Evolutionary conservation across 2,888 invertebrate genomes (phyloP).

Genomic region (Ornithoptera priamus): DNA sequence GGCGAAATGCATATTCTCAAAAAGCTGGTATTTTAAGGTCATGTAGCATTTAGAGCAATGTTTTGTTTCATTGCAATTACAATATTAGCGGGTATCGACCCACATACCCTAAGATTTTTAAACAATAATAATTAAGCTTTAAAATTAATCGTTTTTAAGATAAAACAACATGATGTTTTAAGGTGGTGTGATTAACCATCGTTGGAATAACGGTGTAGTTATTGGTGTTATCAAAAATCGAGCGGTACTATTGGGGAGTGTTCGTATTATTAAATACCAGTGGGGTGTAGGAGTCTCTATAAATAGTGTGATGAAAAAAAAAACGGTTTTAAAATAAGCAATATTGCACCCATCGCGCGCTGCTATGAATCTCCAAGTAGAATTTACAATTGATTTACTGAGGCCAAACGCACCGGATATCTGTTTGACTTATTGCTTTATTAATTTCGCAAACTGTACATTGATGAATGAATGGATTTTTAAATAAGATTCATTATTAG

Average conservation of each 20-base stretch:
- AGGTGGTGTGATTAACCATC: no score
- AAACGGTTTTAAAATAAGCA: slow-evolving; percentile 65
- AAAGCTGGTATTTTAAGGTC: no score
- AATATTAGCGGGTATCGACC: no score
- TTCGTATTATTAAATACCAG: slow-evolving; percentile 26
- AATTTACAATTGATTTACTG: slow-evolving; percentile 70
- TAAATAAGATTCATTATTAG: background rate
- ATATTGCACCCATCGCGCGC: slow-evolving; percentile 69
- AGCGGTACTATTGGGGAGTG: background rate
- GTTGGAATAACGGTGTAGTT: no score
- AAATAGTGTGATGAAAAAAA: slow-evolving; percentile 52
- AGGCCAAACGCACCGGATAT: slow-evolving; percentile 59
- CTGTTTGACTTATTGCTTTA: slow-evolving; percentile 64
- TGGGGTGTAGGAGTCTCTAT: slow-evolving; percentile 44
- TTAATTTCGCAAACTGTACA: slow-evolving; percentile 35
- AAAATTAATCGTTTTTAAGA: no score
- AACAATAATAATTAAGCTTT: no score
- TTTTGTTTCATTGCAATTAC: no score
- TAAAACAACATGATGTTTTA: no score
- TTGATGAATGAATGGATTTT: slow-evolving; percentile 12
- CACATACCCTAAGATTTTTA: no score
- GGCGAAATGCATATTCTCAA: no score
- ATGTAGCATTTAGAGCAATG: no score
- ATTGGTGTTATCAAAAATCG: no score
- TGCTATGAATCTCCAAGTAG: slow-evolving; percentile 47